phyloP scores from a whole-genome alignment of 2,113 vertebrate genomes.

The Lichenostomus cassidix region DNA sequence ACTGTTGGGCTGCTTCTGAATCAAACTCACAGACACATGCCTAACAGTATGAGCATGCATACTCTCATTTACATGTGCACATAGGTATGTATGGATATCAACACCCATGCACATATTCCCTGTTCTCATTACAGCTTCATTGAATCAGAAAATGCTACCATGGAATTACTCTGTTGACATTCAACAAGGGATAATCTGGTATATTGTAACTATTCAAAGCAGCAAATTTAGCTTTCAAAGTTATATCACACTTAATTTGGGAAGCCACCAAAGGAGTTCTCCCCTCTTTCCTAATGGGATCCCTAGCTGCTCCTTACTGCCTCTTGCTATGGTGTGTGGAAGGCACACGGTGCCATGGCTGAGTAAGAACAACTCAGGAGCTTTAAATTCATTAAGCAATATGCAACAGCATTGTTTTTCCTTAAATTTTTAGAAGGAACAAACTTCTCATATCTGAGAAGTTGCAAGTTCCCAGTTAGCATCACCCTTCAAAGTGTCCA shows the following conservation, averaged over 20 bases:
- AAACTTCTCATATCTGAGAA: background rate
- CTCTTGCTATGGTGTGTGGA: rapidly evolving
- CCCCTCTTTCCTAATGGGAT: background rate
- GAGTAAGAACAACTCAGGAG: background rate
- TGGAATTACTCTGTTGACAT: background rate
- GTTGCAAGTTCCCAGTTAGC: background rate
- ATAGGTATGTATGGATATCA: background rate
- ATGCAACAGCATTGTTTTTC: background rate
- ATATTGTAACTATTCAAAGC: background rate
- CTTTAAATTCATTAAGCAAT: background rate
- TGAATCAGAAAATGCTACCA: background rate
- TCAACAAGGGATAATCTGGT: background rate
- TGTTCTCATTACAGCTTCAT: background rate
- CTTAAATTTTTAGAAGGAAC: background rate
- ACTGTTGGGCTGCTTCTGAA: background rate
- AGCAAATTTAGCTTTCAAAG: background rate
- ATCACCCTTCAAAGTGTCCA: background rate
- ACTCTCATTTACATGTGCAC: rapidly evolving
- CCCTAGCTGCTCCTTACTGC: background rate
- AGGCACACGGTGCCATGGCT: rapidly evolving
- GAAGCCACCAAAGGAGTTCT: background rate
- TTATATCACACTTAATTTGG: background rate
- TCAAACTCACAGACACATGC: background rate
- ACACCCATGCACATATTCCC: background rate
- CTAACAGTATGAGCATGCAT: rapidly evolving